Percentiles rank a stretch among this genome's conserved stretches.
These are phyloP conservation scores for Panopea generosa DNA, from an alignment of 2,888 invertebrate genomes.

Conservation along the genomic window DNA sequence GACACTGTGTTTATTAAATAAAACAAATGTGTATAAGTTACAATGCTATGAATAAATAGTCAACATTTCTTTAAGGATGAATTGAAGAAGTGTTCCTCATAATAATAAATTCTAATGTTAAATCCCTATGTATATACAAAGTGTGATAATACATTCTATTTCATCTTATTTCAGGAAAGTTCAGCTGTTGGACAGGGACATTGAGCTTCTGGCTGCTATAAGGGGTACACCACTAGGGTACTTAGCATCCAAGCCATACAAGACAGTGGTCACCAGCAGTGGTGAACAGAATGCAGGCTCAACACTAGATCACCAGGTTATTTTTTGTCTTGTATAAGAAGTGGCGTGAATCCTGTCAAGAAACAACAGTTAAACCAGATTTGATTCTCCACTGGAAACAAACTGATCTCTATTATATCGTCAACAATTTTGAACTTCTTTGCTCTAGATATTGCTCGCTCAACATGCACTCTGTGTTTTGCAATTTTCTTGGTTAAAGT, in stretches of 20 bases:
- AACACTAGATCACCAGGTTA: constrained; percentile 12
- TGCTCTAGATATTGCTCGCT: constrained; percentile 28
- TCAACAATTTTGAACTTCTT: constrained; percentile 49
- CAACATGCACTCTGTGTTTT: constrained; percentile 41
- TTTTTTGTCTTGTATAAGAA: constrained; percentile 24
- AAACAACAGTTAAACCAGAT: constrained; percentile 42
- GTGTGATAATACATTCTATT: no score
- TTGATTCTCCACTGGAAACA: constrained; percentile 32
- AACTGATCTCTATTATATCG: constrained; percentile 10
- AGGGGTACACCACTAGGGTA: constrained; percentile 2
- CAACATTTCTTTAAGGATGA: not conserved
- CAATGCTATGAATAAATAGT: not conserved
- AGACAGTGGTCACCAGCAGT: constrained; percentile 6
- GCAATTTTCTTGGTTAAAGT: constrained; percentile 38
- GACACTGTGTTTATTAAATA: not conserved
- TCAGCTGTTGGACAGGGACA: constrained; percentile 8
- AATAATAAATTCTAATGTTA: no score
- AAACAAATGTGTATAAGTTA: not conserved
- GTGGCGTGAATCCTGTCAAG: constrained; percentile 37
- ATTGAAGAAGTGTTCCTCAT: no score
- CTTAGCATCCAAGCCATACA: not conserved
- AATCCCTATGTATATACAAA: not conserved
- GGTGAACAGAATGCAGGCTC: constrained; percentile 6
- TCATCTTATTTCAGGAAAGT: constrained; percentile 8
- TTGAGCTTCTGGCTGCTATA: not conserved